Conservation (phyloP, 2,888 invertebrate genomes). For the Conchocele bisecta region DNA sequence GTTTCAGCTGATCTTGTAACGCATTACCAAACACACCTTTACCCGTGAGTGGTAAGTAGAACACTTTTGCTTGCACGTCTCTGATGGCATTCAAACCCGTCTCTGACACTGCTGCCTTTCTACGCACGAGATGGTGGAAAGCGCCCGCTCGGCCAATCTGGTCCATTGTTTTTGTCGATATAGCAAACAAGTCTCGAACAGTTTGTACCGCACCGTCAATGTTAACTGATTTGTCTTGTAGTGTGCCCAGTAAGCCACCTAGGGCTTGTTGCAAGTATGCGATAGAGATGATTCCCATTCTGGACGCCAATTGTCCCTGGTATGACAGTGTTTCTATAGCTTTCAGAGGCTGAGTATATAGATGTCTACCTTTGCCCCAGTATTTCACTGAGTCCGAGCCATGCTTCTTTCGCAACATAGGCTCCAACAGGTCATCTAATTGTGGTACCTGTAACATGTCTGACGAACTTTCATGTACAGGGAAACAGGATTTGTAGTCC, state of each 20-base stretch:
- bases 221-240: conserved; percentile 22
- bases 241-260: conserved; percentile 19
- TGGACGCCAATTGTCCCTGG: conserved; percentile 23
- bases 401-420: too few relatives aligned
- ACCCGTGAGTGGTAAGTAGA: conserved; percentile 22
- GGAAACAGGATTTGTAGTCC: too few relatives aligned
- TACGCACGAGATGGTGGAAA: conserved; percentile 40
- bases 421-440: too few relatives aligned
- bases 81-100: conserved; percentile 25
- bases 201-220: conserved; percentile 21
- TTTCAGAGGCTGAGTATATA: conserved; percentile 14
- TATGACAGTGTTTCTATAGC: conserved; percentile 9
- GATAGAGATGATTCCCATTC: conserved; percentile 9
- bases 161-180: conserved; percentile 43
- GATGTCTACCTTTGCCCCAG: conserved; percentile 13
- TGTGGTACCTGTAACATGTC: too few relatives aligned
- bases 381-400: not conserved
- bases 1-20: conserved; percentile 31
- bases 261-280: conserved; percentile 39
- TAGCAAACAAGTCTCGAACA: conserved; percentile 39
- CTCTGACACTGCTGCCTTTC: conserved; percentile 40
- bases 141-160: conserved; percentile 41
- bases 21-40: conserved; percentile 42
- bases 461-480: too few relatives aligned
- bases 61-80: conserved; percentile 28